Base-by-base conservation (phyloP, 2,113 vertebrate genomes). In the Cariama cristata region DNA sequence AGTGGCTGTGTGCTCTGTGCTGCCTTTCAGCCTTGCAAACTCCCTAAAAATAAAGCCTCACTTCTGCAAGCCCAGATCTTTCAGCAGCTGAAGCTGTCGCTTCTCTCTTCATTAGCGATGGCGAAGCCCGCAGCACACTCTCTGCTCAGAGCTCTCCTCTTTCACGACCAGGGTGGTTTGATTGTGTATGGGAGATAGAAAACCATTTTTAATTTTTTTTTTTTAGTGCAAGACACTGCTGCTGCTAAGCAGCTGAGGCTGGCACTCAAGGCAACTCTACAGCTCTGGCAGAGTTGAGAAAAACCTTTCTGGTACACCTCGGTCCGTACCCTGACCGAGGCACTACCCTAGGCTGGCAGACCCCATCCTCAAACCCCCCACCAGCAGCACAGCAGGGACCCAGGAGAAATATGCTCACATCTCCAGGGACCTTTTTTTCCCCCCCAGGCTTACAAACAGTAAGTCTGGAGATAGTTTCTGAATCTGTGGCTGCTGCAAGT, bases 141-240 rank as follows among this genome's bases (percentile, higher is more conserved):
- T 6, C 12, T 1, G 27, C 68, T 32, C 9, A 1, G 47, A 18
- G 73, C 0, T 0, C 26, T 87, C 28, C 35, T 10, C 9, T 33
- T 9, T 14, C 26, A 13, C 13, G 9, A 0, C 16, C 47, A 0
- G 19, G 6, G 8, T 21, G n/a, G 8, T 81, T 55, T 77, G 19
- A 8, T 22, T 73, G 47, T 8, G 0, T 3, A 1, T 4, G 18
- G n/a, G n/a, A 47, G 56, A 44, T 10, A 4, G 0, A 32, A 71
- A 73, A 3, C 2, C 32, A 62, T 13, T 14, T 71, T 71, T 19
- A 32, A 62, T 13, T 14, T 75, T 71, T 19, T 32, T 44, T 45
- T 59, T 23, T 13, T 5, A 23, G 26, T 8, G 4, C 21, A 28
- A 52, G 18, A 11, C 53, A 0, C 30, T n/a, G 44, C 13, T 38